Evolutionary conservation across 1,140 invertebrate species (phyloP).

Genomic region (Papilio xuthus): DNA sequence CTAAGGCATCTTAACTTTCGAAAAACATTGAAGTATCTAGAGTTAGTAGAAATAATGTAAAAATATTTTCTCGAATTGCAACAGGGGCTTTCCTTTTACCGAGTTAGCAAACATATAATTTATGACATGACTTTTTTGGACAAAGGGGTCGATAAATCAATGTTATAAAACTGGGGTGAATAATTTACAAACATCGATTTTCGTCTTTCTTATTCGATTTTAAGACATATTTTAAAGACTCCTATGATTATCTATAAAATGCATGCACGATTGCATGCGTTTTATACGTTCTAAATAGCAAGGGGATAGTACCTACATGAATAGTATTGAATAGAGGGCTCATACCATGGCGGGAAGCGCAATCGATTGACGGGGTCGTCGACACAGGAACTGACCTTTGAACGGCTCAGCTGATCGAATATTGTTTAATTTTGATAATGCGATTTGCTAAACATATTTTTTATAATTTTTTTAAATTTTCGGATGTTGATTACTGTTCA

Average conservation of each 20-base stretch:
- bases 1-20: neutral
- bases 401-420: slow-evolving; percentile 73
- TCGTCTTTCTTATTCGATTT: neutral
- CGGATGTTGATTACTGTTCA: neutral
- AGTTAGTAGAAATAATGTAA: no score
- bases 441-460: neutral
- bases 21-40: neutral
- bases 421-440: slow-evolving; percentile 43
- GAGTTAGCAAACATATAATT: neutral
- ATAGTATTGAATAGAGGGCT: slow-evolving; percentile 63
- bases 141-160: neutral
- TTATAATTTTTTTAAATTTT: slow-evolving; percentile 21
- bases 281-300: slow-evolving; percentile 5
- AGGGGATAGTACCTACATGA: slow-evolving; percentile 40
- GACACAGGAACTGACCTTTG: slow-evolving; percentile 78
- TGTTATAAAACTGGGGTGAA: neutral
- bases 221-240: neutral
- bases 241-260: neutral
- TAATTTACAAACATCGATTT: neutral
- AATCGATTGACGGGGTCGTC: slow-evolving; percentile 76
- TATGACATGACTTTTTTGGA: neutral
- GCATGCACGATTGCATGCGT: slow-evolving; percentile 24
- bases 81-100: neutral
- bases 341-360: slow-evolving; percentile 67
- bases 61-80: neutral